Evolutionary conservation across 2,888 invertebrate genomes (phyloP).

Genomic region (Deilephila porcellus): DNA sequence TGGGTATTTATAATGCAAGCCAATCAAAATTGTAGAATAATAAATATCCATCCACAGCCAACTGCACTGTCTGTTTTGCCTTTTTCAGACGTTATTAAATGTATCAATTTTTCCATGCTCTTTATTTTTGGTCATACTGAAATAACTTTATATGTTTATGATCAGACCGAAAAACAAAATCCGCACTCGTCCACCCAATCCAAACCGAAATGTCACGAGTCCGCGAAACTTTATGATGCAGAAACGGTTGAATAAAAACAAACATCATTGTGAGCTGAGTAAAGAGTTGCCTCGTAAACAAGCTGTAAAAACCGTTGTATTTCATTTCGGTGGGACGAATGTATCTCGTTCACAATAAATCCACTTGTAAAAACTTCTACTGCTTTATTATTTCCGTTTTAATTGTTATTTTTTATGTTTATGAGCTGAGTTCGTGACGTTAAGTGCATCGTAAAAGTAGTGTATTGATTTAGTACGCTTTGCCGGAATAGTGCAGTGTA

Average conservation of each 20-base stretch:
- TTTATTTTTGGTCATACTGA: too few species aligned
- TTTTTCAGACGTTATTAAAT: neutral
- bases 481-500: neutral
- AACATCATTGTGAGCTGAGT: conserved; percentile 59
- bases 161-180: neutral
- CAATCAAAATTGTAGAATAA: too few species aligned
- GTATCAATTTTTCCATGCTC: neutral
- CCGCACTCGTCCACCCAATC: neutral
- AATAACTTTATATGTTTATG: too few species aligned
- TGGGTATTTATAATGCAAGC: too few species aligned
- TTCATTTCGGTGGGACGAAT: conserved; percentile 57
- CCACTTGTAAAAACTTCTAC: conserved; percentile 60
- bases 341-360: conserved; percentile 54
- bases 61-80: too few species aligned
- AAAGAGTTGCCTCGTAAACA: conserved; percentile 75
- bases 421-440: conserved; percentile 45
- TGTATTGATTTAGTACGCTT: conserved; percentile 15
- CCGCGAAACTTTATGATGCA: conserved; percentile 47
- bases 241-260: conserved; percentile 56
- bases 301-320: conserved; percentile 67
- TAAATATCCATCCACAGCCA: too few species aligned
- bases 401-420: conserved; percentile 61
- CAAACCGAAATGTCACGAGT: conserved; percentile 10
- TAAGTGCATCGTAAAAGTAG: conserved; percentile 43
- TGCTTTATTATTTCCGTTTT: conserved; percentile 65